Evolutionary conservation across 2,797 vertebrate genomes (phyloP), one percentile per base, ranked within the genome.

Genomic region (Paedocypris micromegethes): DNA sequence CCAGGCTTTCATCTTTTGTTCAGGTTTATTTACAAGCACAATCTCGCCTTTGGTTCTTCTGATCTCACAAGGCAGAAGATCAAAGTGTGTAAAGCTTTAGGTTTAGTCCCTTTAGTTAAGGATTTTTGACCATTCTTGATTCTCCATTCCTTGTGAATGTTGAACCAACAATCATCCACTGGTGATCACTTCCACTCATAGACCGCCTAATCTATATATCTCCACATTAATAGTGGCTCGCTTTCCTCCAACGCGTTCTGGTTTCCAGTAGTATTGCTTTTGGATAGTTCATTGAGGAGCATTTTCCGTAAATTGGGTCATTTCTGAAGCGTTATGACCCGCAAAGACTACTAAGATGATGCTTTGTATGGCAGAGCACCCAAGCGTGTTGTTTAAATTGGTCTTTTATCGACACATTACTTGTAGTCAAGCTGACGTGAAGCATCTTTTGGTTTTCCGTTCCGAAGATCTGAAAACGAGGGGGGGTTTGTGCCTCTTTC

Each of bases 251-350:
- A 23, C 23, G 23, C 23, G 23, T 23, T 23, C 23, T 23, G 23
- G 23, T 23, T 23, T 42, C 51, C 9, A 3, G 8, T 63, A 58
- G 49, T 57, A 70, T 59, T 64, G 65, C 47, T 8, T 48, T 50
- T 57, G 6, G 59, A 55, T 68, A 64, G 63, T 70, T 64, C 70
- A 66, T 68, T 67, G 58, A 72, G 69, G 72, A 58, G 74, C 60
- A 64, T 71, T 77, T 62, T 43, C 70, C 68, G 51, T 75, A 76
- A 79, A 79, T 79, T 58, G 75, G 74, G 75, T 76, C 62, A 75
- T 81, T 79, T 78, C 59, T 65, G 71, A 74, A 75, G 43, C 9
- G 65, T 79, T 78, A 75, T 23, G 52, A 66, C 63, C 56, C 57
- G 52, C 50, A 55, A 52, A 58, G 64, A 68, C 52, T 57, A 38